phyloP scores from a whole-genome alignment of 2,797 vertebrate genomes.

The Anguilla obscura region DNA sequence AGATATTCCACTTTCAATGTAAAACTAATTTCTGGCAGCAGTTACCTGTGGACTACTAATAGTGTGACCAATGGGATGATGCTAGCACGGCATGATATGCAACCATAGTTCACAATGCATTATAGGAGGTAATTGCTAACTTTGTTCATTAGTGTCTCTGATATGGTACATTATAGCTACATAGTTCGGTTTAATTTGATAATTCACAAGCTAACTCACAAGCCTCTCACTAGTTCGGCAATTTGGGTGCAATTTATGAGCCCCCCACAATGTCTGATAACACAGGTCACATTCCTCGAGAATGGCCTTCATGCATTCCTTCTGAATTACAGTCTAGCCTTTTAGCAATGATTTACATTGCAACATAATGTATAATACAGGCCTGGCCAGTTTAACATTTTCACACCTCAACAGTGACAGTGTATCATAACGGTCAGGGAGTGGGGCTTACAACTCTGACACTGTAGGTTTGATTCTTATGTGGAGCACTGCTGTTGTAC shows the following conservation, averaged over 20 bases:
- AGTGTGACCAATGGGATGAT: no score
- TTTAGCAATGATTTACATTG: not conserved
- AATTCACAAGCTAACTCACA: not conserved
- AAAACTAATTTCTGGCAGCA: no score
- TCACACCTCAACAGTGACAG: not conserved
- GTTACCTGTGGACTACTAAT: no score
- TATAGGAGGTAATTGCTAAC: no score
- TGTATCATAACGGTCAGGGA: not conserved
- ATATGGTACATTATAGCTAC: not conserved
- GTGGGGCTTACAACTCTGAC: not conserved
- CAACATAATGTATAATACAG: not conserved
- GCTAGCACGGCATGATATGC: no score
- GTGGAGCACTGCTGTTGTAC: not conserved
- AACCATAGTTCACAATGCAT: no score
- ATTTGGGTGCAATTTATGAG: not conserved
- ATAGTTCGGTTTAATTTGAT: not conserved
- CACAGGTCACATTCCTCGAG: not conserved
- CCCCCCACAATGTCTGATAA: not conserved
- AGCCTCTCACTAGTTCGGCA: not conserved
- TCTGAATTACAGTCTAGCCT: not conserved
- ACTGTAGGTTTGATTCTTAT: not conserved
- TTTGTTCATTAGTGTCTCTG: no score
- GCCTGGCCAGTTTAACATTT: constrained; percentile 4
- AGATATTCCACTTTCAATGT: no score
- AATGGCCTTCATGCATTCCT: not conserved